Base-by-base conservation (phyloP, 2,113 vertebrate genomes). In the Corythornis cristatus region DNA sequence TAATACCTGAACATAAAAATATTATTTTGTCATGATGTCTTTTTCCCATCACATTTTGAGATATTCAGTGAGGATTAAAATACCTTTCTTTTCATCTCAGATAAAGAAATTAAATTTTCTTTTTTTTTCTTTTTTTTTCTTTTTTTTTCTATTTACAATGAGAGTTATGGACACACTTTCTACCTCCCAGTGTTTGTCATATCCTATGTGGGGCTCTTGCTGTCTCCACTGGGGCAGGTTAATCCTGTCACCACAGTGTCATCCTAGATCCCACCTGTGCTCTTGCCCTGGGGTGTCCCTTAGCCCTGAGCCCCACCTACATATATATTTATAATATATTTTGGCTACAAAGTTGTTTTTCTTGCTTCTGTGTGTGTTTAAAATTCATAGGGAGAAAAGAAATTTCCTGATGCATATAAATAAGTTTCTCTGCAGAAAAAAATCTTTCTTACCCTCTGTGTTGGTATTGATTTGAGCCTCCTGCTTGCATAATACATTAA, bases 381-480 rank as follows among this genome's bases (percentile, higher is more conserved):
- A 81, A 85, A 87, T 79, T 56, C 7, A 2, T 46, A 58, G 53
- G 42, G 48, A 7, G 18, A 86, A 61, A 90, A 88, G 4, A 66
- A 54, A 76, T 42, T 72, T 90, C 22, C 64, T 66, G 6, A 75
- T 67, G 15, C 11, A 33, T 80, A 62, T 45, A 78, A 86, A 58
- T 3, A 66, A 80, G 35, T 60, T 73, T 64, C 16, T 66, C 62
- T 51, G 29, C 46, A 51, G 37, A 74, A 78, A 51, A 45, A 75
- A 43, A 5, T 42, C 3, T 54, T 94, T 9, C 62, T 48, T 33
- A 77, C 15, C 9, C 11, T 87, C 29, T 80, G 8, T 77, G 5
- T 57, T 92, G 35, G 5, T 91, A 87, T 95, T 86, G 86, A 91
- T 95, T 94, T 93, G 64, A 87, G 25, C 21, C 96, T 71, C n/a